Evolutionary conservation across 2,888 invertebrate species (phyloP).

Genomic region (Ptilodon capucinus): DNA sequence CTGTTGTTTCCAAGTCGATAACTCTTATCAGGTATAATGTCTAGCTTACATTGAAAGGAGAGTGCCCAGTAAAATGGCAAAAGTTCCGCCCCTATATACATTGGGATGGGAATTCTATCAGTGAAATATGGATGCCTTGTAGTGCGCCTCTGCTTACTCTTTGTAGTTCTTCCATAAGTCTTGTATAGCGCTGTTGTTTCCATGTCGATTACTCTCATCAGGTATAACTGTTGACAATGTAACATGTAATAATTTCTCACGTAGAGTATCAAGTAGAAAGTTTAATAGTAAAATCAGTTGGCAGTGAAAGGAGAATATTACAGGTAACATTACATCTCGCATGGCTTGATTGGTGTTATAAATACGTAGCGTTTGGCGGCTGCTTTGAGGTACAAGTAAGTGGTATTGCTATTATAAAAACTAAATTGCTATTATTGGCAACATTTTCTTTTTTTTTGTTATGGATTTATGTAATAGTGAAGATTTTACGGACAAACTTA

Average conservation of each 20-base stretch:
- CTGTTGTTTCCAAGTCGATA: background rate
- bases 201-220: background rate
- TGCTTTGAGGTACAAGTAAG: background rate
- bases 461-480: no score
- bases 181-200: no score
- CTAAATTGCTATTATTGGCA: background rate
- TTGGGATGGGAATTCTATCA: no score
- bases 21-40: no score
- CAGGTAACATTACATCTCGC: conserved; percentile 48
- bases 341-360: conserved; percentile 49
- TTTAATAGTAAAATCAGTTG: conserved; percentile 61
- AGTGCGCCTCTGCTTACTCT: no score
- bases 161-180: no score
- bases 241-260: conserved; percentile 51
- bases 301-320: conserved; percentile 71
- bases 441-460: background rate
- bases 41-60: no score
- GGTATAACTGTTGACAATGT: background rate
- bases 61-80: no score
- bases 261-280: conserved; percentile 74
- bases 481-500: no score
- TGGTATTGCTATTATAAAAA: background rate
- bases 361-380: conserved; percentile 17
- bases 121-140: no score
- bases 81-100: no score